These are phyloP conservation scores for Coremacera marginata DNA, from an alignment of 2,888 invertebrate genomes.

Conservation along the genomic window DNA sequence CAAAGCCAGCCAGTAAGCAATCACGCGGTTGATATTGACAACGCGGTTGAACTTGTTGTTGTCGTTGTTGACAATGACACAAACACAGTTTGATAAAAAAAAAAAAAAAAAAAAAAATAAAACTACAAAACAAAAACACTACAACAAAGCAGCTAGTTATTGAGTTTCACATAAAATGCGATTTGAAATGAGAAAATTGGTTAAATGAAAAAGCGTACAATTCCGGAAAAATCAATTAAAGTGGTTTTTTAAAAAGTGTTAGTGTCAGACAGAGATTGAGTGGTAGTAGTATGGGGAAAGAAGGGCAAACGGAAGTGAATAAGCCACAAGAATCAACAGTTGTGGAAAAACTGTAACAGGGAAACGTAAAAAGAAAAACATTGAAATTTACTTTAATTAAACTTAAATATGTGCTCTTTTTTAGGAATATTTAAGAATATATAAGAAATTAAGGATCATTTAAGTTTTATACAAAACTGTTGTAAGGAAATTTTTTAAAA, in stretches of 20 bases:
- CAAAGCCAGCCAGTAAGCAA: neutral
- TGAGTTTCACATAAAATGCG: constrained; percentile 11
- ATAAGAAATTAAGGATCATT: too few relatives aligned
- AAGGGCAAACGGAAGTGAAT: neutral
- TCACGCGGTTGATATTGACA: constrained; percentile 35
- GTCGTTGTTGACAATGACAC: constrained; percentile 9
- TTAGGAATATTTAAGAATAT: too few relatives aligned
- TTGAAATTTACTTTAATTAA: too few relatives aligned
- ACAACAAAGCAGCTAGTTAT: neutral
- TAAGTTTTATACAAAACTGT: too few relatives aligned
- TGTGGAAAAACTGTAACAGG: neutral
- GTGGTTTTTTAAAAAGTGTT: neutral
- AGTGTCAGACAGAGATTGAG: neutral
- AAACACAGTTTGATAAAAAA: neutral
- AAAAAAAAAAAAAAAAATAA: neutral
- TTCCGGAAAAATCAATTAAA: constrained; percentile 18
- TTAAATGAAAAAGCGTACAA: constrained; percentile 12
- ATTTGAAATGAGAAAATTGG: neutral
- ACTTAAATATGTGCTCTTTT: too few relatives aligned
- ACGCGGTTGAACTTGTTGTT: constrained; percentile 4
- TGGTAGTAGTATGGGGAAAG: neutral
- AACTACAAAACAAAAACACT: neutral
- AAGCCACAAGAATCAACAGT: neutral
- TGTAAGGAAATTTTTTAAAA: too few relatives aligned
- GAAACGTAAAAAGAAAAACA: neutral